Conservation (phyloP, 2,797 vertebrate genomes). For the Ptychobarbus kaznakovi region DNA sequence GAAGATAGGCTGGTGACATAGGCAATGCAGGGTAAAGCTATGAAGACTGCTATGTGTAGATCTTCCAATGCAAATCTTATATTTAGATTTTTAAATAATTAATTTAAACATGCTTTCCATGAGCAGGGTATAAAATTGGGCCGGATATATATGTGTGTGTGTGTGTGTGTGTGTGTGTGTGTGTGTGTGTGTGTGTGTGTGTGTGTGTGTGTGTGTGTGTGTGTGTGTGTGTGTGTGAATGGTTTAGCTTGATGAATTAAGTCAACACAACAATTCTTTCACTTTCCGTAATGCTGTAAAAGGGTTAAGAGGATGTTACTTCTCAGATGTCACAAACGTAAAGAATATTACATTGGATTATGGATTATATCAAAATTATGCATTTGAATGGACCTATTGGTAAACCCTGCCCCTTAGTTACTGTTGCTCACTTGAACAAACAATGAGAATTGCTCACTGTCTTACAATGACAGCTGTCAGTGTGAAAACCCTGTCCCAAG, state of each 20-base stretch:
- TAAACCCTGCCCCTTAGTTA: background rate
- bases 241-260: background rate
- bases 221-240: background rate
- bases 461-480: background rate
- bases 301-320: background rate
- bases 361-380: background rate
- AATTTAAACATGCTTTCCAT: background rate
- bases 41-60: background rate
- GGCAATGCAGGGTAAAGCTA: background rate
- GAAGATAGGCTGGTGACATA: constrained; percentile 9
- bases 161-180: background rate
- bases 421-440: background rate
- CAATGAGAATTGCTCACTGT: background rate
- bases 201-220: background rate
- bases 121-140: background rate
- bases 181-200: background rate
- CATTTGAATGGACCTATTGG: background rate
- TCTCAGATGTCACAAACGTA: background rate
- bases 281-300: background rate
- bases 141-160: background rate
- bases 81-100: constrained; percentile 1
- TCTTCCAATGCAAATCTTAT: background rate
- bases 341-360: background rate
- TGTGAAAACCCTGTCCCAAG: background rate
- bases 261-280: background rate